These are phyloP conservation scores for Malurus melanocephalus DNA, from an alignment of 2,113 vertebrate species.

Conservation along the genomic window DNA sequence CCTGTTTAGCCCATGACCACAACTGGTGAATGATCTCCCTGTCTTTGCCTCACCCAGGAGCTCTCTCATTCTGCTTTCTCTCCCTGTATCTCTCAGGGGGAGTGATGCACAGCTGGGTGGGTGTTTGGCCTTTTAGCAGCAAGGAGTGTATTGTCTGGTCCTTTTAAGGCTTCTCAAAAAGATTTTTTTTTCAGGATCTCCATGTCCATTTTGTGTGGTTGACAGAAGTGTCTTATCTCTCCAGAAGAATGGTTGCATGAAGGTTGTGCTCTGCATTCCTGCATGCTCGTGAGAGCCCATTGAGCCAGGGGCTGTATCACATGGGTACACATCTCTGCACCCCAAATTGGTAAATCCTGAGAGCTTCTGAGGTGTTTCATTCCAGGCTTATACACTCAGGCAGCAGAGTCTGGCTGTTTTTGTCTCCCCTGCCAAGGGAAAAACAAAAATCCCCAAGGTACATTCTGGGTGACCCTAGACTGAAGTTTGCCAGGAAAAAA, in stretches of 20 bases:
- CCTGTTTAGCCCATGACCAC: background rate
- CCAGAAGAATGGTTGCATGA: background rate
- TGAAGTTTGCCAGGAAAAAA: background rate
- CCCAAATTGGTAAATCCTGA: background rate
- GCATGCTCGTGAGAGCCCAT: background rate
- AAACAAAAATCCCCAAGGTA: background rate
- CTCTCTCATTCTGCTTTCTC: background rate
- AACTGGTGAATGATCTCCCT: background rate
- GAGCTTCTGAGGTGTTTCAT: background rate
- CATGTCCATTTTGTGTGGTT: fast-evolving
- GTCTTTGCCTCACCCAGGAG: background rate
- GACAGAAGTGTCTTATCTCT: background rate
- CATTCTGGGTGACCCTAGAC: background rate
- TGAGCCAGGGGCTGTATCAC: background rate
- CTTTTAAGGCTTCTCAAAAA: background rate
- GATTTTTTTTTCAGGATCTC: background rate
- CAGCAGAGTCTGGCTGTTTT: background rate
- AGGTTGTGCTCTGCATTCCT: background rate
- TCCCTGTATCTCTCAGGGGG: background rate
- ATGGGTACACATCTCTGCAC: background rate
- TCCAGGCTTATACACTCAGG: background rate
- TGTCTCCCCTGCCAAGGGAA: background rate
- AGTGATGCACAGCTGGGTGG: background rate
- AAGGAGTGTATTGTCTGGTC: background rate
- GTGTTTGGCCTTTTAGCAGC: background rate